Evolutionary conservation across 1,140 invertebrate species (phyloP).

Genomic region (Dryas iulia): DNA sequence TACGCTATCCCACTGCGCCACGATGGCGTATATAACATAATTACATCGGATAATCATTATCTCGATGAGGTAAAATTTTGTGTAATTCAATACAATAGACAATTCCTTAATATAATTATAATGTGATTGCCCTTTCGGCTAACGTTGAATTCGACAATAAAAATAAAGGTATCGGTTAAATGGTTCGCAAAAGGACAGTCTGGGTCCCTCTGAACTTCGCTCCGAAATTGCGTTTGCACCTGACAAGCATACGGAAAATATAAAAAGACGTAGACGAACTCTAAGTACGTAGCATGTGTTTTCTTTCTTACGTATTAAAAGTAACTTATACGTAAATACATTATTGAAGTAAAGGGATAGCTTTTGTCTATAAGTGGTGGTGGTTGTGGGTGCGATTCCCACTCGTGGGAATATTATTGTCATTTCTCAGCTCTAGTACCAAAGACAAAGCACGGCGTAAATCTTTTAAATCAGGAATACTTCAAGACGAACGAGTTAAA

Average conservation of each 20-base stretch:
- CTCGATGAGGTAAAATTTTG: conserved; percentile 2
- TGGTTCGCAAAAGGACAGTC: conserved; percentile 42
- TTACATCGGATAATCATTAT: not conserved
- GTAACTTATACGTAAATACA: no score
- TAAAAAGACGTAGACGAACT: not conserved
- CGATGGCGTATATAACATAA: no score
- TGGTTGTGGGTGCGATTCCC: no score
- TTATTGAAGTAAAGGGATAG: no score
- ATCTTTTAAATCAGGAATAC: no score
- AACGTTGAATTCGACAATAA: conserved; percentile 41
- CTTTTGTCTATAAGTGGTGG: no score
- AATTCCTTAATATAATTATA: conserved; percentile 35
- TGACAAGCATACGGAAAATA: conserved; percentile 38
- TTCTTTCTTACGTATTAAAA: not conserved
- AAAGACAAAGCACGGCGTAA: no score
- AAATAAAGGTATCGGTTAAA: conserved; percentile 49
- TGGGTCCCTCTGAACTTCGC: conserved; percentile 21
- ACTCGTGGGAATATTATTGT: no score
- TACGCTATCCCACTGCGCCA: no score
- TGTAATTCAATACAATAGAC: conserved; percentile 23
- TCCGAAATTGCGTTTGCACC: conserved; percentile 53
- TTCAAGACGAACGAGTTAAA: no score
- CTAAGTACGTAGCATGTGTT: not conserved
- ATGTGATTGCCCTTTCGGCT: conserved; percentile 31
- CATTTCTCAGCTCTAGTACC: no score